Conservation (phyloP, 2,888 invertebrate species). For the Chironomus tentans region DNA sequence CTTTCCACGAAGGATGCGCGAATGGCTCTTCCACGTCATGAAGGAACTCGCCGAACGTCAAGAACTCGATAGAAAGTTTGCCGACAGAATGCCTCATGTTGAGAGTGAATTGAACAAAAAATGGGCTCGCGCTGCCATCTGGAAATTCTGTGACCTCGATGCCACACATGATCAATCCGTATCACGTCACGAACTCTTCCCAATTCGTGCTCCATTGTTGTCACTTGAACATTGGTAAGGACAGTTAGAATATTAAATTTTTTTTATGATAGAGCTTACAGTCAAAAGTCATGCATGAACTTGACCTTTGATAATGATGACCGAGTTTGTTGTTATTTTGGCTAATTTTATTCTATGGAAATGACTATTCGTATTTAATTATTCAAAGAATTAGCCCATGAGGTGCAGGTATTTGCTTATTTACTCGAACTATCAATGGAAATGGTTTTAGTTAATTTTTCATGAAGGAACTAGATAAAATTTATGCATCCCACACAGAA, state of each 20-base stretch:
- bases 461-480: too few relatives aligned
- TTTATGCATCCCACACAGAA: background rate
- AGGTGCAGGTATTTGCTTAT: too few relatives aligned
- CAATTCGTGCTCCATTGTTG: conserved; percentile 88
- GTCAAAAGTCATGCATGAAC: background rate
- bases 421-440: background rate
- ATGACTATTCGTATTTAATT: background rate
- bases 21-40: conserved; percentile 98
- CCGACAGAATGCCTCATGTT: conserved; percentile 80
- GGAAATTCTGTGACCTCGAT: conserved; percentile 98
- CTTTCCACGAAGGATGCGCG: conserved; percentile 94
- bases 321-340: background rate
- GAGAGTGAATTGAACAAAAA: conserved; percentile 74
- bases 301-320: background rate
- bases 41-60: conserved; percentile 83
- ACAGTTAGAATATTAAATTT: background rate
- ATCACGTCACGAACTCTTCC: conserved; percentile 91
- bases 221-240: conserved; percentile 85
- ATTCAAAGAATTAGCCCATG: too few relatives aligned
- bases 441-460: too few relatives aligned
- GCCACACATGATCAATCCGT: conserved; percentile 83
- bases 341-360: too few relatives aligned
- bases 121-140: conserved; percentile 89
- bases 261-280: conserved; percentile 29
- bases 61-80: conserved; percentile 72